Percentiles rank a stretch among this genome's conserved stretches.
Evolutionary conservation across 2,797 vertebrate genomes (phyloP).

Genomic region (Micrastur ruficollis): DNA sequence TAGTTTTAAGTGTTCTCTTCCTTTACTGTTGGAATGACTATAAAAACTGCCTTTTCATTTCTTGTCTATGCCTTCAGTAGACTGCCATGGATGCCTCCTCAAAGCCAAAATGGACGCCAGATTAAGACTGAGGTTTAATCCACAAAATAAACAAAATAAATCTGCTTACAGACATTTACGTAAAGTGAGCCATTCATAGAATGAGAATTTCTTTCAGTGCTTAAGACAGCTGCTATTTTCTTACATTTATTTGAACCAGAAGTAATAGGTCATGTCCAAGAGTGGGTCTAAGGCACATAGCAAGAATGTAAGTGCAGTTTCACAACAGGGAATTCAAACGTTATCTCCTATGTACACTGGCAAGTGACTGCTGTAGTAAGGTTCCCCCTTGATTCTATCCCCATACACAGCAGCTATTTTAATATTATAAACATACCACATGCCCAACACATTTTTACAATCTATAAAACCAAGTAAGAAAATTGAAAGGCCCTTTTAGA

Average conservation of each 20-base stretch:
- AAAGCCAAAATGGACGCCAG: not conserved
- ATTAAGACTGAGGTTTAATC: not conserved
- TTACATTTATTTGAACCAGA: not conserved
- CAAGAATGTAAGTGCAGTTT: not conserved
- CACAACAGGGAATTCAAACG: not conserved
- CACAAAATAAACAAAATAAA: slow-evolving; percentile 35
- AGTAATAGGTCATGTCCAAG: not conserved
- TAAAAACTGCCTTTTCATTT: not conserved
- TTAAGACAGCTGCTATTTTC: not conserved
- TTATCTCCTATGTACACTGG: not conserved
- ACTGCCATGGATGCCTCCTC: not conserved
- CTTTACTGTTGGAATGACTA: not conserved
- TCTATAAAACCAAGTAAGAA: not conserved
- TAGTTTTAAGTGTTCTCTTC: slow-evolving; percentile 10
- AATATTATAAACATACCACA: not conserved
- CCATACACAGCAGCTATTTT: not conserved
- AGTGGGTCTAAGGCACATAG: not conserved
- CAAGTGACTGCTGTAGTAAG: not conserved
- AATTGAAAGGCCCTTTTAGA: not conserved
- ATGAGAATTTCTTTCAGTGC: not conserved
- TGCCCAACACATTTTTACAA: not conserved
- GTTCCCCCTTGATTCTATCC: not conserved
- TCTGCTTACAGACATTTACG: not conserved
- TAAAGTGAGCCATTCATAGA: not conserved
- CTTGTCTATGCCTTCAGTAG: not conserved